Percentiles rank a stretch among this genome's conserved stretches.
These are phyloP conservation scores for Synergus japonicus DNA, from an alignment of 2,888 invertebrate species.

Conservation along the genomic window DNA sequence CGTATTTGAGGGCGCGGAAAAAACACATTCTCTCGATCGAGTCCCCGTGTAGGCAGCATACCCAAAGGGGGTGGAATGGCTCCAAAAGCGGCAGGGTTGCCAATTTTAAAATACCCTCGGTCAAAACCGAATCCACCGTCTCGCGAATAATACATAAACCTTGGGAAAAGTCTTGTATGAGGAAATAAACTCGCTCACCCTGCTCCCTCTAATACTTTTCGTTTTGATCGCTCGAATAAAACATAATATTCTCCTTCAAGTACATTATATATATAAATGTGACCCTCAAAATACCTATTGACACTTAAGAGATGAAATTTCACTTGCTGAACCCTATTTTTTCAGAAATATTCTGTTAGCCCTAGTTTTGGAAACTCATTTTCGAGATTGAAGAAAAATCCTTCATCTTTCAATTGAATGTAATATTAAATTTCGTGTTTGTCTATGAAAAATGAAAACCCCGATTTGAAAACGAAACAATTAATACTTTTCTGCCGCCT, in stretches of 20 bases:
- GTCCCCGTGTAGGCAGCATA: conserved; percentile 52
- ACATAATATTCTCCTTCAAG: conserved; percentile 19
- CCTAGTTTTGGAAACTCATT: not conserved
- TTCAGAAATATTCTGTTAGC: not conserved
- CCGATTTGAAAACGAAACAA: not conserved
- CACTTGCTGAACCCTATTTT: conserved; percentile 2
- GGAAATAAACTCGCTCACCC: conserved; percentile 13
- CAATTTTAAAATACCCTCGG: conserved; percentile 64
- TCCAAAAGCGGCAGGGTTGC: conserved; percentile 49
- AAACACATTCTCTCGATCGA: conserved; percentile 74
- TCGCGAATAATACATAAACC: conserved; percentile 42
- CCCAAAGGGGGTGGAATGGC: conserved; percentile 46
- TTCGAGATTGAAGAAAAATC: not conserved
- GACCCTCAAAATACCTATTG: conserved; percentile 12
- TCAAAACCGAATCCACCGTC: conserved; percentile 42
- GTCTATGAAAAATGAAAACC: not conserved
- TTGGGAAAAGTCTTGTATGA: conserved; percentile 27
- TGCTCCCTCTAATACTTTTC: conserved; percentile 16
- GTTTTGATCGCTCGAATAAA: conserved; percentile 24
- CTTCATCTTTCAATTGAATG: no score
- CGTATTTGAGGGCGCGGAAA: conserved; percentile 75
- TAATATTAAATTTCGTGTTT: no score
- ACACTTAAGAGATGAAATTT: conserved; percentile 24
- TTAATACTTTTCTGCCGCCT: not conserved
- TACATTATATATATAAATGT: conserved; percentile 28